Percentiles rank a stretch among this genome's conserved stretches.
Evolutionary conservation across 2,888 invertebrate genomes (phyloP).

Genomic region (Parelbella ahira): DNA sequence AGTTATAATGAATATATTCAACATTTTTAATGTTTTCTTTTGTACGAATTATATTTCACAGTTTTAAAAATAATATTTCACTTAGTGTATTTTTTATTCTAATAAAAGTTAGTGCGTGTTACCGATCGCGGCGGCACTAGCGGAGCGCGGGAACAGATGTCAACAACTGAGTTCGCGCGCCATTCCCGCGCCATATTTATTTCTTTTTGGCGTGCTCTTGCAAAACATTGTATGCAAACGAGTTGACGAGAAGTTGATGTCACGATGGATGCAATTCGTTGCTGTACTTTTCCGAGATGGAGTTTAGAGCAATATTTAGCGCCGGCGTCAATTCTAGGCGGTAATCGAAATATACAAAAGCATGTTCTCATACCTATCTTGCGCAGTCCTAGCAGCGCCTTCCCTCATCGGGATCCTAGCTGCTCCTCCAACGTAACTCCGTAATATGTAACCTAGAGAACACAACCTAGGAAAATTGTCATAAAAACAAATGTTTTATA

Average conservation of each 20-base stretch:
- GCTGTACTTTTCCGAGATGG: conserved; percentile 17
- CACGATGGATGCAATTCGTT: conserved; percentile 27
- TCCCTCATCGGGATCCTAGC: no score
- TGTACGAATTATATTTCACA: conserved; percentile 12
- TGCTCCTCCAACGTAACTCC: no score
- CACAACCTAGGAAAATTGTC: no score
- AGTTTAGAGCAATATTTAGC: conserved; percentile 2
- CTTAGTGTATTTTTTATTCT: conserved; percentile 1
- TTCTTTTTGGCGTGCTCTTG: conserved; percentile 34
- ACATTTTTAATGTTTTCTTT: conserved; percentile 34
- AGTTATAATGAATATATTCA: conserved; percentile 32
- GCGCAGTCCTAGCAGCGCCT: no score
- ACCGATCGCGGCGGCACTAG: conserved; percentile 19
- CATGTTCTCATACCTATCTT: no score
- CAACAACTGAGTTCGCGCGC: conserved; percentile 38
- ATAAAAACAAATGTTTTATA: no score
- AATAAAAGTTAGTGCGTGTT: conserved; percentile 9
- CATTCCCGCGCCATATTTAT: conserved; percentile 36
- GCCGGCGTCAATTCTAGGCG: no score
- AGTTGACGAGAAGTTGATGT: conserved; percentile 31
- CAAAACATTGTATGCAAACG: conserved; percentile 35
- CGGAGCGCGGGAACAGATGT: conserved; percentile 30
- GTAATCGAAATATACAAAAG: no score
- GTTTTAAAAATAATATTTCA: conserved; percentile 20
- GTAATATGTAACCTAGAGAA: no score